These are phyloP conservation scores for Ridgeia piscesae DNA, from an alignment of 1,140 invertebrate genomes.

Conservation along the genomic window DNA sequence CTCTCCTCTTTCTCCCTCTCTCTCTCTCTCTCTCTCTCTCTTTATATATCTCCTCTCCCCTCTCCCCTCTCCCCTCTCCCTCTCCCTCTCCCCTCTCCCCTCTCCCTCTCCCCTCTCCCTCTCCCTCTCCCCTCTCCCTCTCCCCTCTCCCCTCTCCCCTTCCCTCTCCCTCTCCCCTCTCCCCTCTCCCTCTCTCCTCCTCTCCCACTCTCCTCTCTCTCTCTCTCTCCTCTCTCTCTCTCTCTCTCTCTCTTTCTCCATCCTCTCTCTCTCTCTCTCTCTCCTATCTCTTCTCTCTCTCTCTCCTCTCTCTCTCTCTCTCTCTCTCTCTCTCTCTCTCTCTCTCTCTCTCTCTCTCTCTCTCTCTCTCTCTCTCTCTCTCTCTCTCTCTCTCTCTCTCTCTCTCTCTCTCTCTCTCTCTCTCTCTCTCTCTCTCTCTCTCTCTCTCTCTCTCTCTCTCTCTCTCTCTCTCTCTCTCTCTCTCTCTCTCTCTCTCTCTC, in stretches of 20 bases:
- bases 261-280: not conserved
- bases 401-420: constrained; percentile 31
- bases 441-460: constrained; percentile 32
- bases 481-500: constrained; percentile 19
- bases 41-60: constrained; percentile 32
- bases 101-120: no score
- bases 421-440: constrained; percentile 33
- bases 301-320: constrained; percentile 9
- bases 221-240: no score
- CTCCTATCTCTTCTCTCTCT: constrained; percentile 13
- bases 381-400: constrained; percentile 35
- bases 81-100: not conserved
- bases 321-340: constrained; percentile 30
- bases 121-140: no score
- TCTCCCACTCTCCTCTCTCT: no score
- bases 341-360: constrained; percentile 35
- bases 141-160: no score
- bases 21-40: constrained; percentile 35
- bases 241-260: no score
- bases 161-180: no score
- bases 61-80: constrained; percentile 28
- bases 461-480: constrained; percentile 53
- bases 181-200: no score
- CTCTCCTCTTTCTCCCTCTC: constrained; percentile 31
- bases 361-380: constrained; percentile 17